Percentiles rank a stretch among this genome's conserved stretches.
Evolutionary conservation across 2,888 invertebrate genomes (phyloP).

Genomic region (Tinea semifulvella): DNA sequence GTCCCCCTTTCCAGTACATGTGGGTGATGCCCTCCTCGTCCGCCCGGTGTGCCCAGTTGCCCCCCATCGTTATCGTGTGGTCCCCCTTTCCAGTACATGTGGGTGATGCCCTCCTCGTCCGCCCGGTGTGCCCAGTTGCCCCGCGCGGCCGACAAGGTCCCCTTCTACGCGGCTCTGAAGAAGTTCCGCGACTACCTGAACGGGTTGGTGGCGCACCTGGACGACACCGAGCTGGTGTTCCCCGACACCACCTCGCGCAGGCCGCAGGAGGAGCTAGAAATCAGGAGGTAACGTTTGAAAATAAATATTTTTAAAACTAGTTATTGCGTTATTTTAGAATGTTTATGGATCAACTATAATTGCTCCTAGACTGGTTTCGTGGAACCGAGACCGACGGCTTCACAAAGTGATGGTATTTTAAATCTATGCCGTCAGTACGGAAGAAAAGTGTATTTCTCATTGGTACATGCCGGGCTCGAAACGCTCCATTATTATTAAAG

Average conservation of each 20-base stretch:
- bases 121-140: slow-evolving; percentile 97
- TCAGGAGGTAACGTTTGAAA: slow-evolving; percentile 29
- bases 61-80: too few relatives aligned
- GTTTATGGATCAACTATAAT: too few relatives aligned
- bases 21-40: slow-evolving; percentile 99
- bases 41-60: slow-evolving; percentile 70
- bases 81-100: slow-evolving; percentile 82
- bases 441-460: too few relatives aligned
- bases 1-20: slow-evolving; percentile 86
- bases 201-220: slow-evolving; percentile 84
- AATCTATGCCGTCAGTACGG: too few relatives aligned
- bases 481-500: too few relatives aligned
- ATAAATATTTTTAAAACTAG: too few relatives aligned
- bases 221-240: slow-evolving; percentile 89
- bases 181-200: slow-evolving; percentile 95
- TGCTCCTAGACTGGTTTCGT: too few relatives aligned
- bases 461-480: too few relatives aligned
- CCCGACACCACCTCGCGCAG: slow-evolving; percentile 61
- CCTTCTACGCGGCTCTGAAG: slow-evolving; percentile 95
- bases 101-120: slow-evolving; percentile 99
- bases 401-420: too few relatives aligned
- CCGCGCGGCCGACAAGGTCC: slow-evolving; percentile 97
- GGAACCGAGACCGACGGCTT: too few relatives aligned
- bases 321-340: too few relatives aligned
- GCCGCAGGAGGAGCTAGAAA: slow-evolving; percentile 64